Conservation (phyloP, 30 jellyfish, hydroid and myxozoan species). For the Turritopsis rubra region DNA sequence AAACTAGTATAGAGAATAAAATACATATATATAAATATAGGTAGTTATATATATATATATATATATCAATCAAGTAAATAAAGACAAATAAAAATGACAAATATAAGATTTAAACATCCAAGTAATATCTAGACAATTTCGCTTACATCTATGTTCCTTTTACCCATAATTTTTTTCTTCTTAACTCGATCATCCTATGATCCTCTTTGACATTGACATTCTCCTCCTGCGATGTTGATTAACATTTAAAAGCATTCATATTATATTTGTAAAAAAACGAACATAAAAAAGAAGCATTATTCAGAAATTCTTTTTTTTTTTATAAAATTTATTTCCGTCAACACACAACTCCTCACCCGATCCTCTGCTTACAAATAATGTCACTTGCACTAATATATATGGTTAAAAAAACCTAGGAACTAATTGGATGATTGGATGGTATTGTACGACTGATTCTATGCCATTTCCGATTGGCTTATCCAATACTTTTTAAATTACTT, state of each 20-base stretch:
- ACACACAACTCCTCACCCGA: neutral
- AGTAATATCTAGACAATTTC: no score
- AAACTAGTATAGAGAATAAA: no score
- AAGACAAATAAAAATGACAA: no score
- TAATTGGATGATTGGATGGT: neutral
- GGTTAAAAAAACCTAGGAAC: neutral
- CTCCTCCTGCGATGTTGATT: neutral
- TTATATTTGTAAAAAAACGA: neutral
- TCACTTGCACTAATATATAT: neutral
- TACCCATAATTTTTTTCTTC: neutral
- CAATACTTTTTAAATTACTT: neutral
- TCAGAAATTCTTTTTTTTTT: no score
- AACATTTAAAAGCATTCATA: neutral
- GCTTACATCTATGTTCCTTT: no score
- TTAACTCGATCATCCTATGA: neutral
- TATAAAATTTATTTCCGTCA: neutral
- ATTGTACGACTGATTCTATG: neutral
- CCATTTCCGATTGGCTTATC: neutral
- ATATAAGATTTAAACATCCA: no score
- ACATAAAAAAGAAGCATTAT: neutral
- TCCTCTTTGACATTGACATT: neutral
- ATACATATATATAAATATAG: no score
- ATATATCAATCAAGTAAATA: no score
- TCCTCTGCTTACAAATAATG: neutral
- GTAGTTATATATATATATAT: no score